Evolutionary conservation across 2,113 vertebrate genomes (phyloP), one percentile per base, ranked within the genome.

Genomic region (Sprattus sprattus): DNA sequence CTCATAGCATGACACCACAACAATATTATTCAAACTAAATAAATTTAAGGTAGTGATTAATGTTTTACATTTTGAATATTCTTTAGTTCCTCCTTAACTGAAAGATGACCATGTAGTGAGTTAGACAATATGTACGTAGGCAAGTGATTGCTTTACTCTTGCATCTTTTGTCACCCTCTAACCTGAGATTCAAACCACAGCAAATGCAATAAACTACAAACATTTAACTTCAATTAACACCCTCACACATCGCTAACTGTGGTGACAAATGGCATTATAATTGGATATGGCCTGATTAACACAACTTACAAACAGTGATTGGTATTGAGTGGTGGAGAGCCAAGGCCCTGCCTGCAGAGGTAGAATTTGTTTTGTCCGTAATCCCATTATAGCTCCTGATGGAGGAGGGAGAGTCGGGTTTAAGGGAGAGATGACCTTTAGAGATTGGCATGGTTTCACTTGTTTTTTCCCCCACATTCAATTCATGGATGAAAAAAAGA

Each of bases 261-360:
- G 47, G 87, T 87, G 52, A 85, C 52, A 88, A 87, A 89, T 89
- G 86, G 32, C 86, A 83, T 85, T 86, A 81, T 83, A 91, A 91
- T 91, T 57, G 80, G 83, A 91, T 90, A 89, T 87, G 9, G 64
- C 88, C 82, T 87, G 88, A 88, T 88, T 89, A 85, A 85, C 88
- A 81, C 28, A 84, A 82, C 83, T 87, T 82, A 45, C 52, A 84
- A 85, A 64, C 39, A 85, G 57, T 44, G 67, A 87, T 87, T 83
- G 52, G 52, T 86, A 91, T 88, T 83, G 88, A 91, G 82, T 49
- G 80, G 83, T 85, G 86, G 84, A 39, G 39, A 1, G 88, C 52
- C 83, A 85, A 88, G 82, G 87, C 44, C 81, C 88, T 85, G 82
- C 86, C 88, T 85, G 83, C 52, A 54, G 60, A 83, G 47, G 60